Base-by-base conservation (phyloP, 2,797 vertebrate genomes). In the Ptychobarbus kaznakovi region DNA sequence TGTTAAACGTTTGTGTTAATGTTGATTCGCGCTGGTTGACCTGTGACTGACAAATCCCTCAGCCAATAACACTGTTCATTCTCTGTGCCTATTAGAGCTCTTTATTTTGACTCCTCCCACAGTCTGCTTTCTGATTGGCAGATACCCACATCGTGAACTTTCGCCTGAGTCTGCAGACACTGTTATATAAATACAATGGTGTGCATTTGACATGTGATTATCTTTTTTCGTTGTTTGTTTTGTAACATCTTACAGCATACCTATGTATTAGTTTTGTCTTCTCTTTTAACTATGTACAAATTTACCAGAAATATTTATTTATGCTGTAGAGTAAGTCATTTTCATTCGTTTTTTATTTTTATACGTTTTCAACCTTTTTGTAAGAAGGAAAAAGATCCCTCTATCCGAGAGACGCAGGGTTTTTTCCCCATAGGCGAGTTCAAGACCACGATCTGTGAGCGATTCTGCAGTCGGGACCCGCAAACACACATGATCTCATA, bases 281-380 rank as follows among this genome's bases (percentile, higher is more conserved):
- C 81, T 91, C 87, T 82, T 90, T 87, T 90, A 86, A 76, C 92
- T 85, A 82, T 93, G 90, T 91, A 90, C 89, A 89, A 91, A 90
- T 94, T 91, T 89, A 87, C 86, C 88, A 93, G 92, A 93, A 91
- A 83, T 95, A 95, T 96, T 95, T 96, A 96, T 96, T 96, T 95
- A 95, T 93, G 90, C 93, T 94, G 92, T 88, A 93, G 94, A 91
- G 92, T 93, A 89, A 93, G 91, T 94, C 90, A 86, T 88, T 88
- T 91, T 74, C 79, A 86, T 88, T 86, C 83, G 86, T 88, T 88
- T 85, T 79, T 63, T 87, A 77, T 89, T 88, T 90, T 90, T 91
- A 81, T 90, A 90, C 78, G 73, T 89, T 87, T 75, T 84, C 56
- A 42, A 86, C 38, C 22, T 80, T 90, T 92, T 93, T 93, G 92